These are phyloP conservation scores for Malurus elegans DNA, from an alignment of 2,113 vertebrate species.

Conservation along the genomic window DNA sequence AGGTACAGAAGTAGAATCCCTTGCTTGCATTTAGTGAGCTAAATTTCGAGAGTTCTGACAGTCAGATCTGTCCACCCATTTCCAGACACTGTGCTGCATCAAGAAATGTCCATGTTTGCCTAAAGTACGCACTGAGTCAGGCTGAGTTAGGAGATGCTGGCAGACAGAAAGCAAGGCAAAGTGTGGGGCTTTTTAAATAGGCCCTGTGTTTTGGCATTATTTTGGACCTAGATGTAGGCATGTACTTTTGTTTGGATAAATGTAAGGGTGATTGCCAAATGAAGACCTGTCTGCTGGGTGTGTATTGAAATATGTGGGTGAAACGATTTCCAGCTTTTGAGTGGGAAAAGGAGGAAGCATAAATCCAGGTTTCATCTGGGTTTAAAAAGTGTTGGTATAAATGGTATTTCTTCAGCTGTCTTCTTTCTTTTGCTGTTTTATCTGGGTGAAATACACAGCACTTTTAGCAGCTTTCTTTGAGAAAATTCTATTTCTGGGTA, in stretches of 20 bases:
- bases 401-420: background rate
- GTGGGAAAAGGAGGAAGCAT: background rate
- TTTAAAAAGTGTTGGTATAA: conserved; percentile 12
- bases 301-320: background rate
- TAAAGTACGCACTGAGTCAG: background rate
- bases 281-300: background rate
- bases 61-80: background rate
- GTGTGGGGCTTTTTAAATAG: background rate
- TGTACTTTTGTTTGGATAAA: background rate
- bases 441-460: background rate
- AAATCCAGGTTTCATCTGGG: background rate
- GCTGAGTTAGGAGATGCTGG: background rate
- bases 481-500: conserved; percentile 14
- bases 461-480: conserved; percentile 21
- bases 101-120: background rate
- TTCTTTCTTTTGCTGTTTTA: conserved; percentile 17
- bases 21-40: background rate
- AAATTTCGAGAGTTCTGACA: background rate
- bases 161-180: background rate
- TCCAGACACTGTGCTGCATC: background rate
- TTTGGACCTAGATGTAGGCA: conserved; percentile 14
- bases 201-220: background rate
- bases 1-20: background rate
- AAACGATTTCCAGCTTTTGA: background rate
- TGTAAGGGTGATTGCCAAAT: background rate